phyloP scores from a whole-genome alignment of 2,797 vertebrate genomes.

The Siniperca scherzeri region DNA sequence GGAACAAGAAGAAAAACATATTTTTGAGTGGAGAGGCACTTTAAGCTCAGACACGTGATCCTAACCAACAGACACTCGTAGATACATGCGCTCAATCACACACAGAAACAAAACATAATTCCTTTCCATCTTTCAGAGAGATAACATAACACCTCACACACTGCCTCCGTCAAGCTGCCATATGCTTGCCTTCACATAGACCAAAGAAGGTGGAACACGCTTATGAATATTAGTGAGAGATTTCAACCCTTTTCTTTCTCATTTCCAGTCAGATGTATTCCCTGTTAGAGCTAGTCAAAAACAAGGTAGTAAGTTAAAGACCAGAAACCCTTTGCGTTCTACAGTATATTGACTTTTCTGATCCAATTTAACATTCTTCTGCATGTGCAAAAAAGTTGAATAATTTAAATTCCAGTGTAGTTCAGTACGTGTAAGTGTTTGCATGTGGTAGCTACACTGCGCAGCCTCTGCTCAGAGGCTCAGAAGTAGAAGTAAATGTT shows the following conservation, averaged over 20 bases:
- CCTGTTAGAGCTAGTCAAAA: constrained; percentile 25
- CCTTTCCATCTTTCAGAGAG: not conserved
- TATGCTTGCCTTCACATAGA: constrained; percentile 8
- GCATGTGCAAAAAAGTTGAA: constrained; percentile 12
- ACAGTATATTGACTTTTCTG: constrained; percentile 14
- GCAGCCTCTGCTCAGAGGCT: not conserved
- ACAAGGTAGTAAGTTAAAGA: not conserved
- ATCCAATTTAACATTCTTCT: constrained; percentile 17
- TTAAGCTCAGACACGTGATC: not conserved
- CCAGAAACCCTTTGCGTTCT: not conserved
- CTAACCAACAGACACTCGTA: not conserved
- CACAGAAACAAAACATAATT: constrained; percentile 27
- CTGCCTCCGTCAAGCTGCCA: constrained; percentile 26
- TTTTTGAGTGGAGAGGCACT: not conserved
- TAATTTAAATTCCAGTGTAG: constrained; percentile 5
- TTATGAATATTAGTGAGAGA: constrained; percentile 30
- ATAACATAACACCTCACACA: constrained; percentile 25
- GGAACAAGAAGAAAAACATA: too few species aligned
- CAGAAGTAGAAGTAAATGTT: not conserved
- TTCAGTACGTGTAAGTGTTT: not conserved
- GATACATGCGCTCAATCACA: not conserved
- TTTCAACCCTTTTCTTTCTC: constrained; percentile 15
- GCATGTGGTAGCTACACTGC: not conserved
- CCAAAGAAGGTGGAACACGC: not conserved
- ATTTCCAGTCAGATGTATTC: constrained; percentile 29